Evolutionary conservation across 2,113 vertebrate genomes (phyloP).

Genomic region (Choloepus hoffmanni): DNA sequence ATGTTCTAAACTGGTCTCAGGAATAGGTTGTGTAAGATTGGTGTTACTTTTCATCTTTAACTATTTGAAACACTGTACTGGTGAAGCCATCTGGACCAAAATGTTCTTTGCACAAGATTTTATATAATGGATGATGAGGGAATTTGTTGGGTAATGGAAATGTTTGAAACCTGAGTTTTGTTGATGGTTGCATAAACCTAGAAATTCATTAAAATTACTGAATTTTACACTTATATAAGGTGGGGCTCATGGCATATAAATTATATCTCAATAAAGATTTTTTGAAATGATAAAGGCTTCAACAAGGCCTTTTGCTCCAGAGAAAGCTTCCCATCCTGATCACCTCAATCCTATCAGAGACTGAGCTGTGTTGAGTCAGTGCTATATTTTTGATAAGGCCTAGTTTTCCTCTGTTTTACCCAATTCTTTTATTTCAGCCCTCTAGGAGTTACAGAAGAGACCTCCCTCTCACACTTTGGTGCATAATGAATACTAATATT

Average conservation of each 20-base stretch:
- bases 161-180: background rate
- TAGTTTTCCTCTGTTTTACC: background rate
- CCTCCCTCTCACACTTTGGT: background rate
- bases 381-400: background rate
- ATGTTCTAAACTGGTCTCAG: background rate
- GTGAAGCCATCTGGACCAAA: background rate
- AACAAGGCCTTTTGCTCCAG: background rate
- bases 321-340: background rate
- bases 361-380: background rate
- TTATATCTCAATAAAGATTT: background rate
- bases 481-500: background rate
- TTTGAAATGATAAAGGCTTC: background rate
- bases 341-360: background rate
- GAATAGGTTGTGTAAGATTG: background rate
- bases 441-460: background rate
- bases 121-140: background rate
- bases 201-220: background rate
- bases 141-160: background rate
- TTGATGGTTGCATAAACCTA: background rate
- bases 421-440: rapidly evolving
- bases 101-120: background rate
- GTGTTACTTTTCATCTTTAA: background rate
- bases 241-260: background rate
- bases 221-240: background rate
- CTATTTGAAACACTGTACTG: background rate